Base-by-base conservation (phyloP, 2,888 invertebrate species). In the Pardosa pseudoannulata region DNA sequence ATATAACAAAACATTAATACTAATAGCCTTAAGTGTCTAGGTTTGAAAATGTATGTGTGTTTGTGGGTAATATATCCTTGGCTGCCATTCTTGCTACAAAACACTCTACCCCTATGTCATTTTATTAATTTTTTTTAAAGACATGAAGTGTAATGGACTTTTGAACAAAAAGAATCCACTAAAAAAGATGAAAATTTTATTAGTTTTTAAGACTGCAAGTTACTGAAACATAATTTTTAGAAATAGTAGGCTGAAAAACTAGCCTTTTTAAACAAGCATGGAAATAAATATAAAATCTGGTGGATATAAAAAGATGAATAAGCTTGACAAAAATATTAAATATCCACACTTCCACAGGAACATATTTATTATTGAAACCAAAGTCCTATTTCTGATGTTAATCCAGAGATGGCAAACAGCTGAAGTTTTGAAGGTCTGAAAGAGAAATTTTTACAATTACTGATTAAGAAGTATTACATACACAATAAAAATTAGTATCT, bases 211-310 rank as follows among this genome's bases (percentile, higher is more conserved):
- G 73, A 78, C 73, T 72, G 73, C 68, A 68, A 81, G 62, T 72
- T 72, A 78, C 67, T 76, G 65, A 72, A 78, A 78, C 83, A 83
- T 62, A 83, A 82, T 50, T 41, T 78, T 71, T 64, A 83, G 75
- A 83, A 78, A 71, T 46, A 16, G 31, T 46, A 56, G 78, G 76
- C 67, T 28, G 72, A 83, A 78, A 83, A 80, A 36, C 73, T 72
- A 83, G 83, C 83, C 78, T 72, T 46, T 56, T 70, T 83, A 83
- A 83, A 78, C 64, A 78, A 83, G 83, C 78, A 83, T 72, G 78
- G 83, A 83, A 83, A 83, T 83, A 83, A 83, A 83, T 83, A 83
- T 83, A 83, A 83, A 83, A 83, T 78, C 67, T 83, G 83, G 83
- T 83, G 83, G 83, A 83, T 83, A 83, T 78, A 83, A 83, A 56